A percentile compares a stretch with the other conserved stretches of the same genome.
Evolutionary conservation across 2,888 invertebrate species (phyloP).

Genomic region (Dynastes hyllus): DNA sequence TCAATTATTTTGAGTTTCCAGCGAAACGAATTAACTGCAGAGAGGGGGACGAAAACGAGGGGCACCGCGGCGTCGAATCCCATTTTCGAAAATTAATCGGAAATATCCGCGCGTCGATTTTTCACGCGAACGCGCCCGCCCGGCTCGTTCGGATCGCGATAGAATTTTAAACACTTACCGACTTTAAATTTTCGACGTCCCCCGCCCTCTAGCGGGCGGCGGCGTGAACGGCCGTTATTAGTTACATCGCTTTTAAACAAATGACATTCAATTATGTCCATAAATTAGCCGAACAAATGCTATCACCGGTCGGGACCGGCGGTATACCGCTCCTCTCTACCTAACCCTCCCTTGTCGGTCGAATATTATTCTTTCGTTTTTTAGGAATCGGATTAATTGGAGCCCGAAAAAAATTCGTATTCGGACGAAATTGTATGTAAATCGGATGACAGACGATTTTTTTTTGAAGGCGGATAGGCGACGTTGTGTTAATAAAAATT

Average conservation of each 20-base stretch:
- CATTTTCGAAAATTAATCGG: conserved; percentile 45
- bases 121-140: conserved; percentile 28
- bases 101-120: conserved; percentile 43
- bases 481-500: too few relatives aligned
- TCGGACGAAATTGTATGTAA: neutral
- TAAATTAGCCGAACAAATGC: conserved; percentile 38
- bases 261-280: conserved; percentile 44
- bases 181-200: conserved; percentile 42
- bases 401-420: neutral
- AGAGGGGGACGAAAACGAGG: too few relatives aligned
- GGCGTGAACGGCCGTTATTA: conserved; percentile 29
- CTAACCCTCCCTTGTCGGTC: neutral
- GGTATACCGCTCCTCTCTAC: neutral
- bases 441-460: neutral
- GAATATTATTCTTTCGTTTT: conserved; percentile 12
- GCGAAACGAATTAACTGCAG: conserved; percentile 39
- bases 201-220: neutral
- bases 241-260: conserved; percentile 47
- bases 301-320: conserved; percentile 5
- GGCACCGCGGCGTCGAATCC: conserved; percentile 15
- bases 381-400: conserved; percentile 11
- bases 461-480: neutral
- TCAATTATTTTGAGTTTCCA: conserved; percentile 35
- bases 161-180: conserved; percentile 38
- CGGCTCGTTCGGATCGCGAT: conserved; percentile 10